phyloP scores from a whole-genome alignment of 2,797 vertebrate genomes.

The Anas bahamensis region DNA sequence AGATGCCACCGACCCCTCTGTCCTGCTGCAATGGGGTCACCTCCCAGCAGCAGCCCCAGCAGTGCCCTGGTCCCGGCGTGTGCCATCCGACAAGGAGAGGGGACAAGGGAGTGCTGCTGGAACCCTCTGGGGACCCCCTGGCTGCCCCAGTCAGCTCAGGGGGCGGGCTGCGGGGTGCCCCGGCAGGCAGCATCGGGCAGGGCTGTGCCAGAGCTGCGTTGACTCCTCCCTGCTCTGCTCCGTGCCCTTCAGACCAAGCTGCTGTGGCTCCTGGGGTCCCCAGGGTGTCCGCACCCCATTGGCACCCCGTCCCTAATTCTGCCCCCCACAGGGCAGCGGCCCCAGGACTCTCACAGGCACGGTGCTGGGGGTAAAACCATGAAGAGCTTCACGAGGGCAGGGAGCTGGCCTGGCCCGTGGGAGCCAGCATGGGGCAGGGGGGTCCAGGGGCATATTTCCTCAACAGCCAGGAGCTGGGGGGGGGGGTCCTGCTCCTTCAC shows the following conservation, averaged over 20 bases:
- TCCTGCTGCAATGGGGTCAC: not conserved
- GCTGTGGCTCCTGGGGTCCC: not conserved
- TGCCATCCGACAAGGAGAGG: not conserved
- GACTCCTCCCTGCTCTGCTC: not conserved
- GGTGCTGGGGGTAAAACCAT: not conserved
- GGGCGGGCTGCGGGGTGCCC: not conserved
- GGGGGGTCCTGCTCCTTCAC: not conserved
- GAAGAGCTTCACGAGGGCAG: not conserved
- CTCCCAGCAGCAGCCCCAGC: not conserved
- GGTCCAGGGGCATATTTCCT: rapidly evolving
- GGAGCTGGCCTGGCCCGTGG: not conserved
- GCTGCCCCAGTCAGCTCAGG: not conserved
- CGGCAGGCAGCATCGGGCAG: not conserved
- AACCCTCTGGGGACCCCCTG: not conserved
- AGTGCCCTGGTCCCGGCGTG: not conserved
- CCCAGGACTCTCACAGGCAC: not conserved
- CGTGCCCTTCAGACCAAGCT: not conserved
- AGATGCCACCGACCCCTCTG: rapidly evolving
- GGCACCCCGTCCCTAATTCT: not conserved
- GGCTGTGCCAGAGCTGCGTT: not conserved
- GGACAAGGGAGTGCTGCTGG: not conserved
- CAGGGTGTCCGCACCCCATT: not conserved
- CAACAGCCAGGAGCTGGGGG: rapidly evolving
- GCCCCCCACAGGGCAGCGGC: not conserved
- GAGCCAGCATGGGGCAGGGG: not conserved